Evolutionary conservation across 2,888 invertebrate species (phyloP).

Genomic region (Leucoma salicis): DNA sequence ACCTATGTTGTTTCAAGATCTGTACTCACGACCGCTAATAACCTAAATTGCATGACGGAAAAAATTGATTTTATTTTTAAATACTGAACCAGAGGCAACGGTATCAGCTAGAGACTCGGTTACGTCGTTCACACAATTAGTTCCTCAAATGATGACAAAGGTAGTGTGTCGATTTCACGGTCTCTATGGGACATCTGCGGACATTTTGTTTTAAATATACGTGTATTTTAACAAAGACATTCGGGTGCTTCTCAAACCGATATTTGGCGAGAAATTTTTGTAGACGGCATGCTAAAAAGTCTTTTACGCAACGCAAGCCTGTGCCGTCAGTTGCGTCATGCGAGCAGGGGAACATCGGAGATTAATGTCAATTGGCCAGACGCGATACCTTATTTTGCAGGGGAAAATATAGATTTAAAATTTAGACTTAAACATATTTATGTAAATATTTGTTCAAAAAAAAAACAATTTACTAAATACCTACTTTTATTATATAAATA

Average conservation of each 20-base stretch:
- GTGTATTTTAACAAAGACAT: conserved; percentile 52
- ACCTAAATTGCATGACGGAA: conserved; percentile 13
- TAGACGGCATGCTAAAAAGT: conserved; percentile 72
- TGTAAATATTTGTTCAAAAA: too few relatives aligned
- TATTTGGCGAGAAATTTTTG: conserved; percentile 71
- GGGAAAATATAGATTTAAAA: too few relatives aligned
- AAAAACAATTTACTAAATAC: too few relatives aligned
- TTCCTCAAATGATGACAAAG: conserved; percentile 52
- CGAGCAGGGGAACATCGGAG: conserved; percentile 43
- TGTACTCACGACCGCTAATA: conserved; percentile 23
- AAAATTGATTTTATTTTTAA: conserved; percentile 15
- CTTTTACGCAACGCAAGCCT: conserved; percentile 65
- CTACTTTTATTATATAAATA: too few relatives aligned
- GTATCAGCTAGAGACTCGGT: conserved; percentile 54
- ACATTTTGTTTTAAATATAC: conserved; percentile 33
- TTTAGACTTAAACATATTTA: too few relatives aligned
- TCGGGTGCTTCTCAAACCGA: conserved; percentile 62
- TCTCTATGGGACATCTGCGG: conserved; percentile 26
- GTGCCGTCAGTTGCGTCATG: conserved; percentile 53
- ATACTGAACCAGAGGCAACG: conserved; percentile 39
- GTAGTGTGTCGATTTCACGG: conserved; percentile 67
- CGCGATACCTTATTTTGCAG: too few relatives aligned
- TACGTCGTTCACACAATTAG: conserved; percentile 59
- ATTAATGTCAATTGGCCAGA: conserved; percentile 50
- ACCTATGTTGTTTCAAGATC: conserved; percentile 4